Evolutionary conservation across 2,797 vertebrate species (phyloP).

Genomic region (Periparus ater): DNA sequence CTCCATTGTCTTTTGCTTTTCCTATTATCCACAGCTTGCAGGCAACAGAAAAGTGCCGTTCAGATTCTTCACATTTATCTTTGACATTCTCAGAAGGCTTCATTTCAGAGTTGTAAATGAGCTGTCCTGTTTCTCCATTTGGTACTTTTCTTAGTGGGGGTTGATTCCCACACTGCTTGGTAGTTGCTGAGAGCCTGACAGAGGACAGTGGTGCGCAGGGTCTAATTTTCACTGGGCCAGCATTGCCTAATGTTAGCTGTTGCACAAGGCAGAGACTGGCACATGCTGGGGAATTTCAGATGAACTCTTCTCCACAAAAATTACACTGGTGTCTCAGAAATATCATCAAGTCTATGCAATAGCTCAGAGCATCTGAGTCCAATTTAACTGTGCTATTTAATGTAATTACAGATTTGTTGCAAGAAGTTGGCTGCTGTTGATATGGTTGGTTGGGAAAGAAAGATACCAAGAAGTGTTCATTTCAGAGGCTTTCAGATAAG

Average conservation of each 20-base stretch:
- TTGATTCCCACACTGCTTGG: neutral
- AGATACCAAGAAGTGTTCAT: neutral
- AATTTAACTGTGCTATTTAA: constrained; percentile 4
- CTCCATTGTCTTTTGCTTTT: constrained; percentile 6
- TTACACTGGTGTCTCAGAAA: neutral
- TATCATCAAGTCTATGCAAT: neutral
- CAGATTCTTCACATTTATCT: neutral
- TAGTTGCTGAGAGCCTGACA: neutral
- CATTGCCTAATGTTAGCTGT: neutral
- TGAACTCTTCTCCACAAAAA: constrained; percentile 26
- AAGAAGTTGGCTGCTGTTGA: neutral
- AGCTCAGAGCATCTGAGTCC: neutral
- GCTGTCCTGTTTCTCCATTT: neutral
- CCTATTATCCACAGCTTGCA: neutral
- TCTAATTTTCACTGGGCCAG: neutral
- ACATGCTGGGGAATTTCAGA: neutral
- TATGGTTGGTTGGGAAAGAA: neutral
- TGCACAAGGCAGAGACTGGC: neutral
- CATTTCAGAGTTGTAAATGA: neutral
- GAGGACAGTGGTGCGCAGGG: neutral
- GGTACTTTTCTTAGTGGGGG: neutral
- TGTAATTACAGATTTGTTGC: neutral
- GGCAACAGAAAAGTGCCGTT: neutral
- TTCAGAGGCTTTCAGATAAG: neutral
- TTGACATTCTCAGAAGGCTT: neutral